Base-by-base conservation (phyloP, 2,113 vertebrate genomes). In the Monopterus albus region DNA sequence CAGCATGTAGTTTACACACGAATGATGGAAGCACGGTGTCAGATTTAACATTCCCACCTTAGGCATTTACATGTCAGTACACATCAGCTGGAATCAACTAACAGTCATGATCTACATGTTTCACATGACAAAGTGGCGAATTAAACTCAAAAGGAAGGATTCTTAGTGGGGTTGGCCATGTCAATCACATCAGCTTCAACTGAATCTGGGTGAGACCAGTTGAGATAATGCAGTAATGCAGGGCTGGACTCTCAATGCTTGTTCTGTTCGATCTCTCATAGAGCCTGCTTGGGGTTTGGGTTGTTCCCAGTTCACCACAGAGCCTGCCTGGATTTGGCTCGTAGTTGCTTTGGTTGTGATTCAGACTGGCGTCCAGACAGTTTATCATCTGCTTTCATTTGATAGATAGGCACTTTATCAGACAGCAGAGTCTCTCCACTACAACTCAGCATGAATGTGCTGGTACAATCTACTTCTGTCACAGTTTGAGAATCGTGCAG, bases 1-100 rank as follows among this genome's bases (percentile, higher is more conserved):
- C 72, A 60, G 40, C 62, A 23, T 65, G 49, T 39, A 76, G 50
- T 71, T 90, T 55, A 79, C 81, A 68, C 78, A 74, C 68, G 58
- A 58, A 70, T 79, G 82, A 78, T 56, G 63, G 70, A 58, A 51
- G 72, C 59, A 68, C 79, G 33, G 69, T 47, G 70, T 53, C 12
- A 18, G 65, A 71, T 88, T 87, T 77, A 81, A 72, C 79, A 80
- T 78, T 86, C 84, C 77, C 67, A 77, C 73, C 79, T 67, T 60
- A 56, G 83, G 64, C 78, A 75, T 63, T 76, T 66, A 59, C 65
- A 78, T 71, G 79, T 88, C 82, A 85, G 80, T 72, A 47, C 84
- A 57, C 71, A 82, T 84, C 79, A 81, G 81, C 76, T 49, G 64
- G 52, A 80, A 75, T 67, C 83, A 39, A 71, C 68, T 66, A 26